A percentile compares a stretch with the other conserved stretches of the same genome.
phyloP scores from a whole-genome alignment of 2,797 vertebrate species.

The Scolopax rusticola region DNA sequence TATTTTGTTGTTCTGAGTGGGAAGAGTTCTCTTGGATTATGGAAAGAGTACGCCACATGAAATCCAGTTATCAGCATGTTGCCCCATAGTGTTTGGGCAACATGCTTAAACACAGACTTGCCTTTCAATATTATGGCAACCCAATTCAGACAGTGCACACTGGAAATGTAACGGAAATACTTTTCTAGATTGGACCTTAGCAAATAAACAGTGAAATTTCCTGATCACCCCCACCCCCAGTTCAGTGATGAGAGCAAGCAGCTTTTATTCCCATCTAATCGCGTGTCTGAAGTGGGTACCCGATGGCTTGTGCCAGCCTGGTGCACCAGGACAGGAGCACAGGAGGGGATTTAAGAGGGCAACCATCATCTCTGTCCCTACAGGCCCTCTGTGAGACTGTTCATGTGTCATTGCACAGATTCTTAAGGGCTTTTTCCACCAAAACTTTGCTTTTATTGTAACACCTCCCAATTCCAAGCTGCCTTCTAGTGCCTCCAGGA shows the following conservation, averaged over 20 bases:
- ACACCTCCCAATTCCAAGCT: fast-evolving
- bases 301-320: neutral
- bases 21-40: neutral
- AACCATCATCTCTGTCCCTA: neutral
- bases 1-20: neutral
- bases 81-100: neutral
- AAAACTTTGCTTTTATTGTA: neutral
- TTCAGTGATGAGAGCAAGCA: neutral
- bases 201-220: neutral
- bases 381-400: neutral
- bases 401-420: neutral
- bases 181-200: neutral
- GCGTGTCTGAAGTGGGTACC: neutral
- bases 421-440: neutral
- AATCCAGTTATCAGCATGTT: neutral
- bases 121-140: neutral
- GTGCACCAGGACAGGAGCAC: neutral
- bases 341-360: neutral
- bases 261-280: neutral
- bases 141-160: neutral
- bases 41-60: neutral
- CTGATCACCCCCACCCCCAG: neutral
- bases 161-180: neutral
- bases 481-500: neutral
- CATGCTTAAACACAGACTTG: neutral